Evolutionary conservation across 2,113 vertebrate species (phyloP), one percentile per base, ranked within the genome.

Genomic region (Amia ocellicauda): DNA sequence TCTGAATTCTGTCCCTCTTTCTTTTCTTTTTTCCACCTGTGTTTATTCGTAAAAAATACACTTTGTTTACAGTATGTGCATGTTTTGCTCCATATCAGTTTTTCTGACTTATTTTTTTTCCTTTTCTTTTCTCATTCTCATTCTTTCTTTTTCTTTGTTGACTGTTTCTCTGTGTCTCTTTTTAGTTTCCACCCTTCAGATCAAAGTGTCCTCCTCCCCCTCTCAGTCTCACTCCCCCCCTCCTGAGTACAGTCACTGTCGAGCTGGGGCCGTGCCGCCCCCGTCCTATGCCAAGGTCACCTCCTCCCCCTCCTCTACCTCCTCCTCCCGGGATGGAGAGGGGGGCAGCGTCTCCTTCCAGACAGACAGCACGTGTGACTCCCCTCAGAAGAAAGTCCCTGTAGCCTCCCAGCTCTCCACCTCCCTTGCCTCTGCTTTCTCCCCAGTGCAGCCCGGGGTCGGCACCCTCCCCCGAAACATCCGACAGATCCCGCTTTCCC

Each of bases 401-500:
- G 87, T 88, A 0, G 83, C 86, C 72, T 91, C 90, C 0, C 91
- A 94, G 84, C 87, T 92, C 69, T 89, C 85, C 36, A 79, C 74
- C 28, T 85, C 85, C 47, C 78, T 88, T 0, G 77, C 80, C 73
- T 93, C 90, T 3, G 88, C 90, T 58, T 90, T 89, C 76, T 84
- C 88, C 82, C 86, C 91, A 1, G 82, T 89, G 73, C 89, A 89
- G 78, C 74, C 83, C 19, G 88, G 85, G 53, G 69, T 64, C 69
- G 77, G 77, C 74, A 83, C 86, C 8, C 10, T 77, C 70, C 73
- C 66, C 52, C 81, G 86, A 57, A 86, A 86, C 75, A 79, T 87
- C 83, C 87, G 86, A 53, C 86, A 76, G 71, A 90, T 91, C 69
- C 92, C 92, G 0, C 78, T 94, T 41, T 94, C 93, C 62, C 83